Base-by-base conservation (phyloP, 2,113 vertebrate genomes). In the Myotis lucifugus region DNA sequence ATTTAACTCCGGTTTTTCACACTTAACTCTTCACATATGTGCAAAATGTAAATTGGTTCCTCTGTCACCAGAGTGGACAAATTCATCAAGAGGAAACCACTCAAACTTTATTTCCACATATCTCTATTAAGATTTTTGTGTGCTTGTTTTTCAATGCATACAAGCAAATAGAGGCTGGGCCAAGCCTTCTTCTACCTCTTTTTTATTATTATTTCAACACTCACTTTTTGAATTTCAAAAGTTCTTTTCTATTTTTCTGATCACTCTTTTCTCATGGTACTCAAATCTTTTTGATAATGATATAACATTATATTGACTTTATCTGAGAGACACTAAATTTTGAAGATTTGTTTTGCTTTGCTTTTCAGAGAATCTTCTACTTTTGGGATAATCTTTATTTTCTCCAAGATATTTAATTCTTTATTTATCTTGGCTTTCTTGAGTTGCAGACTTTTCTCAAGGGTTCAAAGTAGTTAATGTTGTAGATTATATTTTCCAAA, bases 71-170 rank as follows among this genome's bases (percentile, higher is more conserved):
- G 42, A 93, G 54, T 13, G 56, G 56, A 87, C 34, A 88, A 66
- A 81, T 67, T 96, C 83, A 85, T 72, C 59, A 56, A 92, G 88
- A 77, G 88, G 56, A 90, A 90, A 88, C 79, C 91, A 94, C 79
- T 11, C 67, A 93, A 82, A 40, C 56, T 82, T 76, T 79, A 74
- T 74, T 76, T 87, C 59, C 4, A 48, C 50, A n/a, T 23, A 50
- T 72, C 56, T 73, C 72, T 72, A 59, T 72, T 70, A 34, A 72
- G 37, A 23, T 23, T 73, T 21, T 46, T 34, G 4, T 40, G 64
- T 34, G 8, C 74, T 66, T 25, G 13, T 69, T 95, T 93, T 85
- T 21, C 50, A 70, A 3, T 19, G 48, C 46, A 77, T 64, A 67
- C 29, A 61, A 79, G 50, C 34, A 88, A 94, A 78, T 8, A 52